phyloP scores from a whole-genome alignment of 2,797 vertebrate species.

The Micrastur ruficollis region DNA sequence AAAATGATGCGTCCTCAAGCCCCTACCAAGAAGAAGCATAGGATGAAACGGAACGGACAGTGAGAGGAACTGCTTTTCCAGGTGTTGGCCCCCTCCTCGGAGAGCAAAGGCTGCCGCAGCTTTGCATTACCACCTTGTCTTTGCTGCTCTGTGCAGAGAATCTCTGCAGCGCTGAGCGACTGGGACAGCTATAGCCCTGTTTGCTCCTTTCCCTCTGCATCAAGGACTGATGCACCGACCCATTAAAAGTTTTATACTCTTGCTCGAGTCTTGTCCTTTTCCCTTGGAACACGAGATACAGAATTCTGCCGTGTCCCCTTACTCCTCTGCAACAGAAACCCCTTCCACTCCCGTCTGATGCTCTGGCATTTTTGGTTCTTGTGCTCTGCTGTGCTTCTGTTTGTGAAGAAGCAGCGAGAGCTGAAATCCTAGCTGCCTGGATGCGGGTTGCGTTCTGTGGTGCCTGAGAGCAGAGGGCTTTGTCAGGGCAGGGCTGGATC shows the following conservation, averaged over 20 bases:
- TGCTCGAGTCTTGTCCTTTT: background rate
- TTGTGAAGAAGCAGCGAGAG: background rate
- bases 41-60: background rate
- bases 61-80: slow-evolving; percentile 5
- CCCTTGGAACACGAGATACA: background rate
- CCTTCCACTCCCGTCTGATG: background rate
- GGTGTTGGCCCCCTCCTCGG: background rate
- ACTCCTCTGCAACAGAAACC: background rate
- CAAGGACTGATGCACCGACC: background rate
- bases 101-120: background rate
- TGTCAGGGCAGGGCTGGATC: background rate
- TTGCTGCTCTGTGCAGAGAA: background rate
- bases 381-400: background rate
- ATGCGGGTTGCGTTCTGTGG: background rate
- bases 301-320: background rate
- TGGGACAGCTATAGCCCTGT: background rate
- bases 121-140: background rate
- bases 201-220: background rate
- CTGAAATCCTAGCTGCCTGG: background rate
- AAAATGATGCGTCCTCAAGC: background rate
- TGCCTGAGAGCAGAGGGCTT: background rate
- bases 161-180: background rate
- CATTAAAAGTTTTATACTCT: slow-evolving; percentile 56
- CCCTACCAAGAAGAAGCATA: slow-evolving; percentile 57
- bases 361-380: background rate